Evolutionary conservation across 2,113 vertebrate genomes (phyloP).

Genomic region (Elephantulus edwardii): DNA sequence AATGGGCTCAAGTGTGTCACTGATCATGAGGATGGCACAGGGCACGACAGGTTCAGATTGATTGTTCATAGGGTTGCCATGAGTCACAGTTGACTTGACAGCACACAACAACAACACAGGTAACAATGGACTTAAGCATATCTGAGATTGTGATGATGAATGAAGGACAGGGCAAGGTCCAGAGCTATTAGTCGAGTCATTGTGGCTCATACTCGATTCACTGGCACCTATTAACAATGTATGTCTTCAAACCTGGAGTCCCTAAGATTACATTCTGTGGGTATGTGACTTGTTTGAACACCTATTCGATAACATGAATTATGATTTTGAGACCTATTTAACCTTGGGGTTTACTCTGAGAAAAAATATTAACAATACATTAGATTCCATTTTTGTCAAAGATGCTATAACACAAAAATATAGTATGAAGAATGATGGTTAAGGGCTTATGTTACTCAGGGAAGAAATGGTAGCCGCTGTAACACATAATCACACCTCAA

Average conservation of each 20-base stretch:
- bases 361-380: constrained; percentile 47
- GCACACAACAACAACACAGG: too few species aligned
- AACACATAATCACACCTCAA: background rate
- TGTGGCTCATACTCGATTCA: too few species aligned
- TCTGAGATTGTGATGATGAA: too few species aligned
- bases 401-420: background rate
- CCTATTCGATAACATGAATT: background rate
- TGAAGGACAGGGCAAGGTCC: too few species aligned
- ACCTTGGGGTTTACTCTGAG: background rate
- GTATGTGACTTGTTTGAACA: constrained; percentile 10
- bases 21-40: too few species aligned
- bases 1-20: too few species aligned
- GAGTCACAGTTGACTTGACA: too few species aligned
- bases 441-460: background rate
- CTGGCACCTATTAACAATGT: background rate
- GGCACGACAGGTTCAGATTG: too few species aligned
- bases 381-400: background rate
- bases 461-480: background rate
- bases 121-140: too few species aligned
- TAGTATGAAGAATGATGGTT: background rate
- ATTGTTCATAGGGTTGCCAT: too few species aligned
- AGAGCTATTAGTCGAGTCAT: too few species aligned
- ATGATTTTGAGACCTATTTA: constrained; percentile 25
- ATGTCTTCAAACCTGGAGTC: background rate
- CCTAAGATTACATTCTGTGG: background rate